Percentiles rank a stretch among this genome's conserved stretches.
Evolutionary conservation across 2,797 vertebrate genomes (phyloP).

Genomic region (Epinephelus malabaricus): DNA sequence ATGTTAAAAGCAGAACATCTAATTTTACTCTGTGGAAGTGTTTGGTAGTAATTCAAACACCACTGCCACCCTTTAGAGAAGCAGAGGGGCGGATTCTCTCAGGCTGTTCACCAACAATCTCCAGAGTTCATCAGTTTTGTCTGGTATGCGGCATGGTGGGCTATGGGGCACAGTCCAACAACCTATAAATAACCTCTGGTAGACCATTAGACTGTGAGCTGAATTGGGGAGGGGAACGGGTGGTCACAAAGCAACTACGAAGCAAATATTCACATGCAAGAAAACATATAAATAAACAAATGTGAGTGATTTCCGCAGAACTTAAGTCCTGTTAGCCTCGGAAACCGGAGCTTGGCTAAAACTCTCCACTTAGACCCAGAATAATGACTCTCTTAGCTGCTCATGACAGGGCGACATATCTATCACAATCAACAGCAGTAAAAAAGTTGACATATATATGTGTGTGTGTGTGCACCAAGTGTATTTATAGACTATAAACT

Average conservation of each 20-base stretch:
- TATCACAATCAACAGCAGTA: constrained; percentile 5
- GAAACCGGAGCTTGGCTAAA: not conserved
- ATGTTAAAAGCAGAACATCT: constrained; percentile 4
- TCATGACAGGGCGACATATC: not conserved
- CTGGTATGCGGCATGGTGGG: constrained; percentile 64
- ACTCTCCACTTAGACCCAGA: not conserved
- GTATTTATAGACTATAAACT: constrained; percentile 49
- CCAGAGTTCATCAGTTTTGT: constrained; percentile 58
- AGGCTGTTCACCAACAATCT: constrained; percentile 56
- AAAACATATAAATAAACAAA: not conserved
- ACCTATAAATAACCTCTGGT: constrained; percentile 71
- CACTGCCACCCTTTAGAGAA: constrained; percentile 30
- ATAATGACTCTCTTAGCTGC: not conserved
- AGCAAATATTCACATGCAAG: constrained; percentile 27
- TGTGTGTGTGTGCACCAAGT: constrained; percentile 17
- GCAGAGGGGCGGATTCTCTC: constrained; percentile 36
- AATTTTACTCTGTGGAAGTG: constrained; percentile 6
- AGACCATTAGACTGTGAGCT: constrained; percentile 56
- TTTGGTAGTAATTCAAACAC: constrained; percentile 30
- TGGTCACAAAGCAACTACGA: constrained; percentile 16
- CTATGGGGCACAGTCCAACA: constrained; percentile 45
- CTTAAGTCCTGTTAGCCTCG: not conserved
- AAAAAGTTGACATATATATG: not conserved
- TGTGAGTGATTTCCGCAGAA: not conserved
- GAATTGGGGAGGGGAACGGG: not conserved